These are phyloP conservation scores for Corythoichthys haematopterus DNA, from an alignment of 2,113 vertebrate genomes.

Conservation along the genomic window DNA sequence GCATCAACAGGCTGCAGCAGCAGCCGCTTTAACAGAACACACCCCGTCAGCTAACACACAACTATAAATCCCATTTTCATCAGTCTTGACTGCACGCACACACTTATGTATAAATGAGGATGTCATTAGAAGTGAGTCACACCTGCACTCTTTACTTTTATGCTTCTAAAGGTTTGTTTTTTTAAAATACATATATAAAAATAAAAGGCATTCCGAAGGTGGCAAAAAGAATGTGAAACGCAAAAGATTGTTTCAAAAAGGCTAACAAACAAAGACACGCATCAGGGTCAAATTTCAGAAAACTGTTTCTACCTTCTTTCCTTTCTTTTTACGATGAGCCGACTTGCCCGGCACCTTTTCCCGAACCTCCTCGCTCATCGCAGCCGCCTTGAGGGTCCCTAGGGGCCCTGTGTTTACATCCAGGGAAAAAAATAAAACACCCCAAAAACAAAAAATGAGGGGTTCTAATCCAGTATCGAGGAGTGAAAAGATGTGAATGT, in stretches of 20 bases:
- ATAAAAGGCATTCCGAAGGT: not conserved
- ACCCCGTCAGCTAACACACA: slow-evolving; percentile 1
- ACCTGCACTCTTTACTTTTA: not conserved
- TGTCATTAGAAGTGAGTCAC: not conserved
- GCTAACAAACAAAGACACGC: not conserved
- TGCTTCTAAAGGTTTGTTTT: not conserved
- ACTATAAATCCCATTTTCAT: slow-evolving; percentile 4
- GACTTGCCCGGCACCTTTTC: slow-evolving; percentile 63
- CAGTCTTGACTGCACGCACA: not conserved
- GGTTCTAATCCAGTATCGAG: slow-evolving; percentile 66
- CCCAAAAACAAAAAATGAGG: not conserved
- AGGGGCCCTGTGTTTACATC: slow-evolving; percentile 33
- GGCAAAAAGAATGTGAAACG: not conserved
- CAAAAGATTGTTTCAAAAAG: not conserved
- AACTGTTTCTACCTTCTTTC: slow-evolving; percentile 64
- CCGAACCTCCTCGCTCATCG: slow-evolving; percentile 69
- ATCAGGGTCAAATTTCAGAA: not conserved
- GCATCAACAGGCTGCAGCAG: slow-evolving; percentile 10
- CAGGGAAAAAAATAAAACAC: not conserved
- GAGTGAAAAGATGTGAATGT: slow-evolving; percentile 11
- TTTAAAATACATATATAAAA: not conserved
- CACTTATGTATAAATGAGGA: not conserved
- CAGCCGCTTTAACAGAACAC: not conserved
- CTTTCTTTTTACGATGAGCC: slow-evolving; percentile 67
- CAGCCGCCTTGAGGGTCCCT: slow-evolving; percentile 37